Percentiles rank a stretch among this genome's conserved stretches.
Conservation (phyloP, 2,888 invertebrate species). For the Ypsolopha scabrella region DNA sequence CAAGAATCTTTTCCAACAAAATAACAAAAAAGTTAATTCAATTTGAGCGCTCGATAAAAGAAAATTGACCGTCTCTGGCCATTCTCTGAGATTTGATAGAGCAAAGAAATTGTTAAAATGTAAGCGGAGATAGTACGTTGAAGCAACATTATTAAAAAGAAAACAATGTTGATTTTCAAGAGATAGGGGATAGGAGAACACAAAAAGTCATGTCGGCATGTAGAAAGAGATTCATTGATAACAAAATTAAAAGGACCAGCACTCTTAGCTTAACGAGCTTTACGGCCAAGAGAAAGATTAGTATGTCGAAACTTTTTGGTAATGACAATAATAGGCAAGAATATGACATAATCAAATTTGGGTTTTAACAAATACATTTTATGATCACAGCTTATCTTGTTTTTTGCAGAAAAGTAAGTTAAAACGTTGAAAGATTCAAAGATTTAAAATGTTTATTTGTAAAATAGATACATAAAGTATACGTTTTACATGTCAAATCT, state of each 20-base stretch:
- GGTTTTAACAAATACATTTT: no score
- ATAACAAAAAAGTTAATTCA: not conserved
- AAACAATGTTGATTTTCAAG: slow-evolving; percentile 31
- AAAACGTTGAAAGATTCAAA: no score
- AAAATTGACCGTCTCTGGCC: not conserved
- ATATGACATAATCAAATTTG: no score
- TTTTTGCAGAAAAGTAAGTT: no score
- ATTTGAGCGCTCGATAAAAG: not conserved
- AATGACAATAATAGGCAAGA: no score
- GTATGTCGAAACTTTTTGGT: no score
- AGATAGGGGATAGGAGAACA: slow-evolving; percentile 18
- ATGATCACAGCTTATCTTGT: no score
- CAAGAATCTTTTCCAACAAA: no score
- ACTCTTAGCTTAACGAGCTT: slow-evolving; percentile 6
- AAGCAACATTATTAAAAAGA: slow-evolving; percentile 20
- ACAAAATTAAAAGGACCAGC: slow-evolving; percentile 42
- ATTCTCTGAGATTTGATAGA: not conserved
- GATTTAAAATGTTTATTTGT: no score
- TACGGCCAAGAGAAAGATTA: not conserved
- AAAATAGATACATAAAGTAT: no score
- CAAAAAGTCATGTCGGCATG: slow-evolving; percentile 30
- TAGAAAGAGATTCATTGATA: slow-evolving; percentile 32
- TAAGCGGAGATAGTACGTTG: not conserved
- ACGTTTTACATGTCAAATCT: no score
- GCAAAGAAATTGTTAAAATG: not conserved